These are phyloP conservation scores for Lates calcarifer DNA, from an alignment of 2,113 vertebrate species.

Conservation along the genomic window DNA sequence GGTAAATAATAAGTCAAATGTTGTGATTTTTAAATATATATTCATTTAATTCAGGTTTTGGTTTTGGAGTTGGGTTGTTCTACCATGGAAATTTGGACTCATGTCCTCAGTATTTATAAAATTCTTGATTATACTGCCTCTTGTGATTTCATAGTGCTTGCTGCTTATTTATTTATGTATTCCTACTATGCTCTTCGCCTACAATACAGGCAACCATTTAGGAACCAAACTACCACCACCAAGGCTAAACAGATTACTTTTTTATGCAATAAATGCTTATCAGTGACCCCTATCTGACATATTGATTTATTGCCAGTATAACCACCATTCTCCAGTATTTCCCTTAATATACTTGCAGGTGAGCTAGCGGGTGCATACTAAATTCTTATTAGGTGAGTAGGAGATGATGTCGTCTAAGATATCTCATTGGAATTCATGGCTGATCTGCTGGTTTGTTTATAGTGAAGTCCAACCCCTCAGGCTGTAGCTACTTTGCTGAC, in stretches of 20 bases:
- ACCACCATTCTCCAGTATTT: neutral
- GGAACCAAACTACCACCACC: neutral
- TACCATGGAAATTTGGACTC: no score
- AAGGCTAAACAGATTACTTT: constrained; percentile 38
- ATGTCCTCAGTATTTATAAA: neutral
- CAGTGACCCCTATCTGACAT: constrained; percentile 29
- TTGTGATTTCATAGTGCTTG: constrained; percentile 42
- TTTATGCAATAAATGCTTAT: constrained; percentile 47
- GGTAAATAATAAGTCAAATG: no score
- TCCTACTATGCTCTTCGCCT: constrained; percentile 36
- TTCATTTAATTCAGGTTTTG: no score
- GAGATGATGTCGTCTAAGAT: constrained; percentile 12
- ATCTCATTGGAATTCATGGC: constrained; percentile 60
- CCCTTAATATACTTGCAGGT: neutral
- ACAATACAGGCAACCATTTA: constrained; percentile 1
- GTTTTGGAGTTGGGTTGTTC: no score
- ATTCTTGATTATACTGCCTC: neutral
- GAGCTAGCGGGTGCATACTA: constrained; percentile 4
- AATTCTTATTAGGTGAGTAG: constrained; percentile 32
- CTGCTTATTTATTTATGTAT: constrained; percentile 70
- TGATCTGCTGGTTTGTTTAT: constrained; percentile 57
- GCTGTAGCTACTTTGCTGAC: constrained; percentile 64
- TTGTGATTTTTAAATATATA: no score
- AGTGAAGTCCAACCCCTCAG: constrained; percentile 48
- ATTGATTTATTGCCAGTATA: constrained; percentile 41